Conservation (phyloP, 2,797 vertebrate genomes). For the Cygnus olor region DNA sequence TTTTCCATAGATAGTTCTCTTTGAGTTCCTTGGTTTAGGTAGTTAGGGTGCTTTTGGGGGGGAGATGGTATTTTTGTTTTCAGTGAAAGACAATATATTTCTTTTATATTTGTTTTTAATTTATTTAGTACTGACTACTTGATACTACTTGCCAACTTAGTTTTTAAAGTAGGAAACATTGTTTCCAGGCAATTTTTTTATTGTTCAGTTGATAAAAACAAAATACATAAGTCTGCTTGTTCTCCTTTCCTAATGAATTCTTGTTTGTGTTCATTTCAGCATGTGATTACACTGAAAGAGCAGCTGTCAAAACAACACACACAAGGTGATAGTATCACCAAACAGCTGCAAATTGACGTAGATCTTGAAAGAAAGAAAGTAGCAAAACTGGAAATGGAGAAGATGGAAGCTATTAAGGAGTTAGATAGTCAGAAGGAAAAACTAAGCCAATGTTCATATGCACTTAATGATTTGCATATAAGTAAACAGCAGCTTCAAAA, state of each 20-base stretch:
- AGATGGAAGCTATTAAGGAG: slow-evolving; percentile 78
- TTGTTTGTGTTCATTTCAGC: slow-evolving; percentile 80
- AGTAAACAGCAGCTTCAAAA: slow-evolving; percentile 85
- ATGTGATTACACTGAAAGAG: slow-evolving; percentile 91
- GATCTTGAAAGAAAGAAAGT: slow-evolving; percentile 76
- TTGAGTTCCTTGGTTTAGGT: neutral
- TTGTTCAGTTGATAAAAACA: neutral
- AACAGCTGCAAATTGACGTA: slow-evolving; percentile 80
- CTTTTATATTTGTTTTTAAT: neutral
- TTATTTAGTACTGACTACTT: neutral
- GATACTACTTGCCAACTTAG: neutral
- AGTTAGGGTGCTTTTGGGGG: neutral
- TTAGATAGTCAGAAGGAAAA: slow-evolving; percentile 85
- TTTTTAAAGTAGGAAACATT: neutral
- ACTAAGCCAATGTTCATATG: slow-evolving; percentile 83
- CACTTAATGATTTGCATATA: slow-evolving; percentile 88
- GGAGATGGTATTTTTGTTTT: neutral
- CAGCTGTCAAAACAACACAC: slow-evolving; percentile 86
- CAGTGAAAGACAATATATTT: neutral
- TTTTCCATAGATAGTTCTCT: neutral
- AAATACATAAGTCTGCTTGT: neutral
- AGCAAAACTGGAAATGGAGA: slow-evolving; percentile 76
- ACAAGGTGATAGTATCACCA: slow-evolving; percentile 79
- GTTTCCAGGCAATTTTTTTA: neutral
- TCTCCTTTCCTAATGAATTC: neutral